Percentiles rank a stretch among this genome's conserved stretches.
Evolutionary conservation across 2,113 vertebrate species (phyloP).

Genomic region (Syngnathus scovelli): DNA sequence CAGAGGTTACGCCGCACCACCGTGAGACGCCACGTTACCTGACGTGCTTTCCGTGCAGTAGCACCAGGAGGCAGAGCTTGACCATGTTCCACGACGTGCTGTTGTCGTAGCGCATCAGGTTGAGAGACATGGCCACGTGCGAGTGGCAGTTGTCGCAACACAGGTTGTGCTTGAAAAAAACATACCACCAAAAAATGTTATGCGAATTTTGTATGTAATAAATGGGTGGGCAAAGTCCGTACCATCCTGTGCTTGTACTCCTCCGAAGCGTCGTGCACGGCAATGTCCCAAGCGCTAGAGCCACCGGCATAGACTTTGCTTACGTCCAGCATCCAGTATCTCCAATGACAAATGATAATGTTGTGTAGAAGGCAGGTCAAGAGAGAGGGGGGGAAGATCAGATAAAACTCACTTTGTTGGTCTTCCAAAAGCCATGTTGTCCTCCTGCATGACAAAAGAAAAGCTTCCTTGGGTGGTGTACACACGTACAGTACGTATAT

Average conservation of each 20-base stretch:
- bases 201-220: no score
- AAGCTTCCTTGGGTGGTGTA: neutral
- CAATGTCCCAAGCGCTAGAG: slow-evolving; percentile 87
- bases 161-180: slow-evolving; percentile 83
- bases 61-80: slow-evolving; percentile 84
- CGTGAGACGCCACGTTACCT: slow-evolving; percentile 68
- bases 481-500: no score
- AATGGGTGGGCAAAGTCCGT: slow-evolving; percentile 6
- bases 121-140: slow-evolving; percentile 92
- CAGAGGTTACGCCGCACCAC: no score
- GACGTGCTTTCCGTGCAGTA: slow-evolving; percentile 86
- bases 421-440: slow-evolving; percentile 98
- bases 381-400: neutral
- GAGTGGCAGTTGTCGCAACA: slow-evolving; percentile 99
- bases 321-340: slow-evolving; percentile 95
- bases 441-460: slow-evolving; percentile 75
- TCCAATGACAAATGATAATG: slow-evolving; percentile 34
- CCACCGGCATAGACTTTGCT: slow-evolving; percentile 77
- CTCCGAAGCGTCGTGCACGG: slow-evolving; percentile 90
- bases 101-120: slow-evolving; percentile 93
- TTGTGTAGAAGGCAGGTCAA: neutral
- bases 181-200: neutral
- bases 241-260: slow-evolving; percentile 98
- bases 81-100: slow-evolving; percentile 97
- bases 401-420: slow-evolving; percentile 87